Evolutionary conservation across 2,888 invertebrate species (phyloP).

Genomic region (Toxonevra muliebris): DNA sequence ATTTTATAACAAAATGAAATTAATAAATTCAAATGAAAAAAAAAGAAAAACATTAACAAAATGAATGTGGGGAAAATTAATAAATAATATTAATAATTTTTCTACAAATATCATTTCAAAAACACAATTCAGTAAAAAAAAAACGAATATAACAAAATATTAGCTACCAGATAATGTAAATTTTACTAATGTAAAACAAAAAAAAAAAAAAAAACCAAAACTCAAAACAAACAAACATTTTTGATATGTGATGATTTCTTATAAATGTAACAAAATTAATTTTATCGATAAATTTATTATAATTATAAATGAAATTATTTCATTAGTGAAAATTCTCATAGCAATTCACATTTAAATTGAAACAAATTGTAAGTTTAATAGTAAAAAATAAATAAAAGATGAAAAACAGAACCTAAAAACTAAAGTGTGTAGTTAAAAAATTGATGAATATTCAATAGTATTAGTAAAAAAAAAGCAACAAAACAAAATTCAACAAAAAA

Average conservation of each 20-base stretch:
- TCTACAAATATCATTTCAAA: conserved; percentile 2
- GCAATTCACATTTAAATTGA: conserved; percentile 28
- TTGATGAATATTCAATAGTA: background rate
- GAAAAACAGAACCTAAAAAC: too few relatives aligned
- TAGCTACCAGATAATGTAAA: too few relatives aligned
- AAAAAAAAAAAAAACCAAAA: too few relatives aligned
- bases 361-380: conserved; percentile 25
- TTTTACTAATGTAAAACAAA: too few relatives aligned
- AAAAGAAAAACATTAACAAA: background rate
- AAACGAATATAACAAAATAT: too few relatives aligned
- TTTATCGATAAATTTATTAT: background rate
- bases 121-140: background rate
- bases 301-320: conserved; percentile 35
- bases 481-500: too few relatives aligned
- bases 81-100: background rate
- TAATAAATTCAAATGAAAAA: conserved; percentile 13
- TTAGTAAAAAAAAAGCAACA: too few relatives aligned
- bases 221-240: conserved; percentile 58
- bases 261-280: background rate
- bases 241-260: conserved; percentile 61
- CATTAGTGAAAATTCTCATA: conserved; percentile 4
- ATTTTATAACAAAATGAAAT: conserved; percentile 21
- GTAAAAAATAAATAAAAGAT: background rate
- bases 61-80: background rate
- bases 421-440: background rate